phyloP scores from a whole-genome alignment of 2,888 invertebrate species.

The Habroteleia sp. region DNA sequence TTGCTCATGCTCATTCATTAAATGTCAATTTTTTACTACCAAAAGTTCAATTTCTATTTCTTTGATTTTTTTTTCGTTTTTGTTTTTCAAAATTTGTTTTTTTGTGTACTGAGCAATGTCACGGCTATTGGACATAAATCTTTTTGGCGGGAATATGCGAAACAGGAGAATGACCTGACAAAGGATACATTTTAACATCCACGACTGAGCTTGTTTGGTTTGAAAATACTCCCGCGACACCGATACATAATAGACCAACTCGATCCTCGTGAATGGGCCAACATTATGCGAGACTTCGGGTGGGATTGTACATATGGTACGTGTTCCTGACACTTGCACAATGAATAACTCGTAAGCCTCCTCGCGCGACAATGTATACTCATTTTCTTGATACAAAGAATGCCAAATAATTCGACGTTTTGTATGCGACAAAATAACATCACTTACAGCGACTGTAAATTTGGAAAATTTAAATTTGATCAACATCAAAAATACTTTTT shows the following conservation, averaged over 20 bases:
- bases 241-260: slow-evolving; percentile 56
- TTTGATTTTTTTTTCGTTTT: not conserved
- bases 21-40: no score
- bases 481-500: no score
- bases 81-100: not conserved
- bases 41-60: no score
- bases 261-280: slow-evolving; percentile 71
- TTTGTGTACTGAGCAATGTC: no score
- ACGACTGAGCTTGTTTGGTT: slow-evolving; percentile 17
- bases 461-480: slow-evolving; percentile 20
- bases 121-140: slow-evolving; percentile 7
- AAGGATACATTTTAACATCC: slow-evolving; percentile 19
- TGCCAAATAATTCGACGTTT: slow-evolving; percentile 64
- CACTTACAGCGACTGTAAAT: slow-evolving; percentile 22
- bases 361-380: slow-evolving; percentile 67
- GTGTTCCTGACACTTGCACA: slow-evolving; percentile 66
- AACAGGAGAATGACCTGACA: slow-evolving; percentile 21
- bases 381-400: slow-evolving; percentile 68
- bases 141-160: slow-evolving; percentile 22
- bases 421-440: slow-evolving; percentile 30
- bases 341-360: slow-evolving; percentile 68
- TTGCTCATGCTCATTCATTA: no score
- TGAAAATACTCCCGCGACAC: slow-evolving; percentile 40
- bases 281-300: slow-evolving; percentile 67
- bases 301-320: slow-evolving; percentile 47